Conservation (phyloP, 2,888 invertebrate genomes). For the Pyralis farinalis region DNA sequence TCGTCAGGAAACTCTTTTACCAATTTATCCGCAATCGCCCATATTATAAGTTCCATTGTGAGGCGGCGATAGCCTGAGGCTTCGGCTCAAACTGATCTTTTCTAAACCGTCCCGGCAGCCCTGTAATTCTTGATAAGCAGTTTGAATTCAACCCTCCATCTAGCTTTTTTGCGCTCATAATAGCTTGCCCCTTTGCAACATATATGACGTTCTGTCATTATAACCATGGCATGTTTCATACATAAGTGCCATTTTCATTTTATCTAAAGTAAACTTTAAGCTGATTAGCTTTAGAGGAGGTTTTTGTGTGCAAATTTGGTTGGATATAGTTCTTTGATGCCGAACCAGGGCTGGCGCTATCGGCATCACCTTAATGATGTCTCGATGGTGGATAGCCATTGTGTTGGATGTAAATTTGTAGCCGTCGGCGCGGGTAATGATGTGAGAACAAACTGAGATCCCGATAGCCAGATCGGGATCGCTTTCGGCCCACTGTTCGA, state of each 20-base stretch:
- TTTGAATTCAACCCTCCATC: conserved; percentile 49
- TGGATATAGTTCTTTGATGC: conserved; percentile 44
- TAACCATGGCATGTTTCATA: conserved; percentile 26
- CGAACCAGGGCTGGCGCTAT: conserved; percentile 67
- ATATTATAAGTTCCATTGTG: conserved; percentile 73
- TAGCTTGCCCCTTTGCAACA: conserved; percentile 46
- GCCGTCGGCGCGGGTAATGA: conserved; percentile 81
- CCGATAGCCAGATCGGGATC: conserved; percentile 76
- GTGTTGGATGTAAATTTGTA: conserved; percentile 81
- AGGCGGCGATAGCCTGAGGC: conserved; percentile 65
- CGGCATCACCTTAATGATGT: conserved; percentile 82
- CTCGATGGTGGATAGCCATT: conserved; percentile 81
- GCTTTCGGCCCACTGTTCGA: conserved; percentile 64
- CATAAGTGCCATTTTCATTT: conserved; percentile 41
- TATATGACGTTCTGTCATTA: conserved; percentile 74
- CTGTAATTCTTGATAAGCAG: conserved; percentile 32
- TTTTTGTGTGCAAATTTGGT: conserved; percentile 26
- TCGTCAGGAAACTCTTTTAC: conserved; percentile 30
- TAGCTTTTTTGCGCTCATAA: conserved; percentile 49
- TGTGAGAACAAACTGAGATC: conserved; percentile 81
- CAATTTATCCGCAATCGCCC: conserved; percentile 67
- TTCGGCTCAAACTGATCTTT: conserved; percentile 66
- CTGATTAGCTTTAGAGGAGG: conserved; percentile 32
- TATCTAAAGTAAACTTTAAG: conserved; percentile 29
- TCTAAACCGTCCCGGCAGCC: conserved; percentile 55